Evolutionary conservation across 2,888 invertebrate genomes (phyloP), one percentile per base, ranked within the genome.

Genomic region (Euplexia lucipara): DNA sequence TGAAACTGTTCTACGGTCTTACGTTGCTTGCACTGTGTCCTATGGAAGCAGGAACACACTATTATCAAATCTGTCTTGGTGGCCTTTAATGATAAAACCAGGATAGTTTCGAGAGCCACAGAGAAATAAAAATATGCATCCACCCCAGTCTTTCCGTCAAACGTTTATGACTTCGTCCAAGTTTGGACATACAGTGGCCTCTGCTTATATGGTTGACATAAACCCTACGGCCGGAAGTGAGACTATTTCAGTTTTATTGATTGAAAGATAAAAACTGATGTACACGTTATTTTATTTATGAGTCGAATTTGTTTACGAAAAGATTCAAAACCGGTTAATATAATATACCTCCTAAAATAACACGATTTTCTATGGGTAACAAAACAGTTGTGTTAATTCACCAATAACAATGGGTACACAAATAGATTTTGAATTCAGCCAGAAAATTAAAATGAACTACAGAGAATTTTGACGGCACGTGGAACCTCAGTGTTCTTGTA

Each of bases 221-320:
- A 87, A 86, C 76, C 62, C 64, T 63, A 76, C 71, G 76, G 82
- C 87, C 84, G 88, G 88, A 87, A 82, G 86, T 82, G 68, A 78
- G 81, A 83, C 88, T 91, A 90, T 91, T 91, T 90, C 82, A 75
- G 89, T 90, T 91, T 91, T 90, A 90, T 89, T 86, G 89, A 90
- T 90, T 90, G 82, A 85, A 86, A 86, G 76, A 82, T 89, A 86
- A 72, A 89, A 72, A 89, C 86, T 83, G 69, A 79, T 82, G 68
- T 53, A 66, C 71, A 70, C 26, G 5, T 26, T 3, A 26, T 26
- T 69, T 82, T 75, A 85, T 86, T 84, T 81, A 84, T 75, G 73
- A 79, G 66, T 68, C 72, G 69, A 62, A 68, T 71, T 79, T 85
- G 85, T 87, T 87, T 86, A 88, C 67, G 60, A 70, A 76, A 79